Base-by-base conservation (phyloP, 2,888 invertebrate species). In the Drosophila hawaiiensis region DNA sequence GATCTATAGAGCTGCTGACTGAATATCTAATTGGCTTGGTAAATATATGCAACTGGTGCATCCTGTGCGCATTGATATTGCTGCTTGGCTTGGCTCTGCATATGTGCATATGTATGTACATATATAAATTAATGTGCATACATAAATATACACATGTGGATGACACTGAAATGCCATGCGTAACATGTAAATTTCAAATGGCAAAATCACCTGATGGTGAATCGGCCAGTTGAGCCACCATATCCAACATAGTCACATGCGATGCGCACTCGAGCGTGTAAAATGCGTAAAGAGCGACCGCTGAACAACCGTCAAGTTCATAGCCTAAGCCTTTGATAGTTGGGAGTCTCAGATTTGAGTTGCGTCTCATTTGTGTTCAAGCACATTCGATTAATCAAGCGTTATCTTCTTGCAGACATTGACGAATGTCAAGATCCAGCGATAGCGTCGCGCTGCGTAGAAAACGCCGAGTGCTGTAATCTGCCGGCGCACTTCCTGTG, bases 391-490 rank as follows among this genome's bases (percentile, higher is more conserved):
- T 88, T 80, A 88, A 82, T 84, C 90, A 58, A 47, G 76, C 76
- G 50, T 29, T 64, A 61, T 63, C 49, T 61, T 59, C 31, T 80
- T 88, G 25, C 93, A 97, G 97, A 98, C 94, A 97, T 99, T 93
- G 97, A 99, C 94, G 99, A 99, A 95, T 99, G 99, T 94, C 96
- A 96, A 91, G 97, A 97, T 94, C 97, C 98, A 77, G 95, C 95
- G 76, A 95, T 98, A 91, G 96, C 97, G 43, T 95, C 96, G 72
- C 95, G 97, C 91, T 98, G 98, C 94, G 98, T 97, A 73, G 95
- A 96, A 93, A 98, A 98, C 93, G 97, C 98, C 50, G 98, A 98
- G 93, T 98, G 98, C 94, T 98, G 98, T 93, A 98, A 98, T 94
- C 94, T 98, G 88, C 98, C 98, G 56, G 97, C 98, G 84, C 97